phyloP scores from a whole-genome alignment of 2,888 invertebrate species.

The Phyto melanocephala region DNA sequence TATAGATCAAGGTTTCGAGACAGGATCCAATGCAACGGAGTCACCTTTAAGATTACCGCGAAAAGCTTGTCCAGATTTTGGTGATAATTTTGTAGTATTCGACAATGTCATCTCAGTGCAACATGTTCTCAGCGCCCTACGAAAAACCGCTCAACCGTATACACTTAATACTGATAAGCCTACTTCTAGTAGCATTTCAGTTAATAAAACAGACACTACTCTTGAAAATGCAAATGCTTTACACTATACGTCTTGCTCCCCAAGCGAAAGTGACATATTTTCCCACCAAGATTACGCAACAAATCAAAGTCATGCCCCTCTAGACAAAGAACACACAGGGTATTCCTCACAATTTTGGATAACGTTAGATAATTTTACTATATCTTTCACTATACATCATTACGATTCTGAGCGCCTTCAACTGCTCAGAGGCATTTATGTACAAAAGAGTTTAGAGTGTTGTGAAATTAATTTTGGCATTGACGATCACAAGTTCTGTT shows the following conservation, averaged over 20 bases:
- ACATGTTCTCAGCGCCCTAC: conserved; percentile 30
- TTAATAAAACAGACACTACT: conserved; percentile 72
- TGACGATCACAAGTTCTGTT: conserved; percentile 71
- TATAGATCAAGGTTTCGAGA: conserved; percentile 77
- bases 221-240: conserved; percentile 63
- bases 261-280: conserved; percentile 65
- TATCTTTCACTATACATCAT: conserved; percentile 70
- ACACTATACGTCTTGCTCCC: conserved; percentile 55
- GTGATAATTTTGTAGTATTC: conserved; percentile 12
- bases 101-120: conserved; percentile 65
- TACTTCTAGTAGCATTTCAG: conserved; percentile 71
- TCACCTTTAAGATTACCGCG: conserved; percentile 69
- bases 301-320: not conserved
- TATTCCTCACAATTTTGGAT: conserved; percentile 73
- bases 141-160: conserved; percentile 55
- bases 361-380: conserved; percentile 71
- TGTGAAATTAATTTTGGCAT: conserved; percentile 74
- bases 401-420: conserved; percentile 70
- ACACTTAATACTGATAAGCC: conserved; percentile 70
- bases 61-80: not conserved
- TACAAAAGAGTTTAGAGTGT: conserved; percentile 72
- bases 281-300: conserved; percentile 65
- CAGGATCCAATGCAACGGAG: conserved; percentile 73
- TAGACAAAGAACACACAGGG: conserved; percentile 55
- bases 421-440: conserved; percentile 72